Base-by-base conservation (phyloP, 2,113 vertebrate genomes). In the Tachuris rubrigastra region DNA sequence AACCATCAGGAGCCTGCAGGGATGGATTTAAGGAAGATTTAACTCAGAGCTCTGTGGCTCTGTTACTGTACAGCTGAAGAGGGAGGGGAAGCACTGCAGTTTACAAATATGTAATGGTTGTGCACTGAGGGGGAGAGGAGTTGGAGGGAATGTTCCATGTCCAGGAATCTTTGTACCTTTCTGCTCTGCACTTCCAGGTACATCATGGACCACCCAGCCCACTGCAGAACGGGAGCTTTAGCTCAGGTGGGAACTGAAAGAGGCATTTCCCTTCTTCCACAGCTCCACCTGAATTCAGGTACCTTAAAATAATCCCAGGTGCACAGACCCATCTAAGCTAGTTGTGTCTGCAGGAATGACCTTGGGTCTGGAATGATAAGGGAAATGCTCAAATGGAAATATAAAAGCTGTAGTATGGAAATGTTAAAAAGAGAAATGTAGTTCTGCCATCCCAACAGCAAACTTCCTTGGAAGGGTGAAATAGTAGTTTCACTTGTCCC, bases 201-300 rank as follows among this genome's bases (percentile, higher is more conserved):
- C 14, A 1, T 5, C 15, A 1, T 1, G 22, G 72, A 27, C 44
- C 3, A 0, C 20, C 13, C 3, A 0, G 12, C 76, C 55, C 5
- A 0, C 42, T 17, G 68, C 81, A 21, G 49, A 6, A 4, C 31
- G 5, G 53, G 3, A 20, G 60, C 47, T 55, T 8, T 7, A 19
- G 13, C 66, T 14, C 31, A 30, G 31, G 4, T 21, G 12, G 39
- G 44, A 79, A 22, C 44, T 39, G 16, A 50, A 15, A 62, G 47
- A 14, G 33, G n/a, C 10, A 14, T 68, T 62, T 52, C 44, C 69
- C 35, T 44, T 33, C 46, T 62, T 42, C 58, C 44, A 10, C 28
- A 74, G 2, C 46, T 71, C n/a, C 25, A 41, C 20, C 39, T 55
- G 52, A 71, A 67, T 30, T 83, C 35, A 50, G 42, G 27, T 35